phyloP scores from a whole-genome alignment of 2,888 invertebrate species.

The Masnerella sp. region DNA sequence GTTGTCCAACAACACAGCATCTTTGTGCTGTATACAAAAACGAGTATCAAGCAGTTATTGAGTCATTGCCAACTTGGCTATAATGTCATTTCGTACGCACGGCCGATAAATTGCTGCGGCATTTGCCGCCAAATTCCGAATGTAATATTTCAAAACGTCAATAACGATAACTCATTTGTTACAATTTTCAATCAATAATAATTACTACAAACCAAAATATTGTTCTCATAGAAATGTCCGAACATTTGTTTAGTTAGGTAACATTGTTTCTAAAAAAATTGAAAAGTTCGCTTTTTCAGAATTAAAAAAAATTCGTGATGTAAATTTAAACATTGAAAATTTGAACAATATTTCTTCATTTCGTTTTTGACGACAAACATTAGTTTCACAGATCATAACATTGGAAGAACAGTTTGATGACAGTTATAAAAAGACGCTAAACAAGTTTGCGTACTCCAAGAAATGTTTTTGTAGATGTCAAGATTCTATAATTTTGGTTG shows the following conservation, averaged over 20 bases:
- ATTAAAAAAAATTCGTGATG: not conserved
- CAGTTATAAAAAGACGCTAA: constrained; percentile 21
- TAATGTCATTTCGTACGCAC: constrained; percentile 49
- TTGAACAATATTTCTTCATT: constrained; percentile 1
- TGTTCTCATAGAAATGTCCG: too few species aligned
- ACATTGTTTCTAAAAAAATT: too few species aligned
- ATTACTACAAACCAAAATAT: too few species aligned
- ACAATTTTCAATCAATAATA: not conserved
- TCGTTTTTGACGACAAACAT: constrained; percentile 8
- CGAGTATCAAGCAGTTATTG: constrained; percentile 60
- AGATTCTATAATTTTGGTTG: too few species aligned
- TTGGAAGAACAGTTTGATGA: constrained; percentile 20
- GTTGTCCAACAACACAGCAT: constrained; percentile 47
- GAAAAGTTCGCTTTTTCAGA: not conserved
- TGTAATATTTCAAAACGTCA: not conserved
- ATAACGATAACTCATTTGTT: too few species aligned
- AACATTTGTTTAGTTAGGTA: not conserved
- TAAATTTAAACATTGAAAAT: not conserved
- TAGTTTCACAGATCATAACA: not conserved
- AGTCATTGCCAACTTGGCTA: constrained; percentile 60
- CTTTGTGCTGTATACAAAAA: constrained; percentile 45
- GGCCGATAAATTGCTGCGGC: constrained; percentile 42
- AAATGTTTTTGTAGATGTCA: too few species aligned
- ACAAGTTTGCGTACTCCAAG: too few species aligned
- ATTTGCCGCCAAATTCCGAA: not conserved